These are phyloP conservation scores for Muntiacus muntjak DNA, from an alignment of 2,113 vertebrate genomes.

Conservation along the genomic window DNA sequence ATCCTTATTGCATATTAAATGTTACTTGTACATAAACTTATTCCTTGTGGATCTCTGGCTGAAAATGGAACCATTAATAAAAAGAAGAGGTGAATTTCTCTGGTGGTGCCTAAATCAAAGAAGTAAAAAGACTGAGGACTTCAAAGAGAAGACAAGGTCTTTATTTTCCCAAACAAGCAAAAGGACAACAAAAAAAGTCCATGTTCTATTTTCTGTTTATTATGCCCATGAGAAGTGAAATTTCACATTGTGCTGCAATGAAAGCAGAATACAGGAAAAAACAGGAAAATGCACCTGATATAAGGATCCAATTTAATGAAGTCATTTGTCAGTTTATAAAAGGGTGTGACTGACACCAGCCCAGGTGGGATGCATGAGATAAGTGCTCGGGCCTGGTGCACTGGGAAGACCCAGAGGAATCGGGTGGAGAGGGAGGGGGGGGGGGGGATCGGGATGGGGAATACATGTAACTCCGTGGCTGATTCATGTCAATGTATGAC, in stretches of 20 bases:
- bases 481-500: too few relatives aligned
- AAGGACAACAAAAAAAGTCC: neutral
- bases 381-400: too few relatives aligned
- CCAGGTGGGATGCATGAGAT: too few relatives aligned
- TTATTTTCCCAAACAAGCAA: neutral
- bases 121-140: neutral
- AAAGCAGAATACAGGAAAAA: constrained; percentile 3
- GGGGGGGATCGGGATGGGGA: too few relatives aligned
- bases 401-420: too few relatives aligned
- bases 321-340: neutral
- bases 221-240: neutral
- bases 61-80: constrained; percentile 25
- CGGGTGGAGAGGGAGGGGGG: too few relatives aligned
- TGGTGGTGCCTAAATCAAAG: neutral
- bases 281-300: neutral
- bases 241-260: neutral
- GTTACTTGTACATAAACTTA: neutral
- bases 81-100: neutral
- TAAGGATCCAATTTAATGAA: neutral
- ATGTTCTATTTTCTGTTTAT: constrained; percentile 18
- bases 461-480: too few relatives aligned
- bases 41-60: neutral
- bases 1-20: neutral
- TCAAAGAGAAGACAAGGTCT: neutral
- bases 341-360: neutral